Evolutionary conservation across 2,113 vertebrate genomes (phyloP).

Genomic region (Dolichotis patagonum): DNA sequence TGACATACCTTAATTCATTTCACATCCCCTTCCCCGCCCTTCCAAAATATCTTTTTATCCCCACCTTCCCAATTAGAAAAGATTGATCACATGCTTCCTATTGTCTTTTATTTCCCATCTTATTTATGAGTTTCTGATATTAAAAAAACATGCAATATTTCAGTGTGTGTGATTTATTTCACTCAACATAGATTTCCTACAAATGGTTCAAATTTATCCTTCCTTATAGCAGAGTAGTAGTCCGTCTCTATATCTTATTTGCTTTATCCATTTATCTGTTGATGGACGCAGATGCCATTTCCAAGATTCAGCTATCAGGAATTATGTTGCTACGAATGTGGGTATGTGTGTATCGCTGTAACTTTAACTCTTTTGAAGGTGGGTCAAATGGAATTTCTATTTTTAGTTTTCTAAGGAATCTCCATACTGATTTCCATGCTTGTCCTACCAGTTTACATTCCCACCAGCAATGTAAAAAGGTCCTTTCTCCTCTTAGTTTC

Average conservation of each 20-base stretch:
- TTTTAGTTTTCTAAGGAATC: not conserved
- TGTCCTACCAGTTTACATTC: not conserved
- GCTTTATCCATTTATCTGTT: not conserved
- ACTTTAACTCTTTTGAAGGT: not conserved
- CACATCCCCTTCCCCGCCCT: not conserved
- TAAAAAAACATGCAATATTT: not conserved
- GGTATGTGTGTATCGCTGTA: not conserved
- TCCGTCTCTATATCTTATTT: not conserved
- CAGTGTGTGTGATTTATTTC: not conserved
- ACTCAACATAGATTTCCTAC: not conserved
- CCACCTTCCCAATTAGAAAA: not conserved
- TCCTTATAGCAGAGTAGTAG: not conserved
- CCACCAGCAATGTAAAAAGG: not conserved
- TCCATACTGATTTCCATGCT: not conserved
- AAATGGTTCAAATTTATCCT: not conserved
- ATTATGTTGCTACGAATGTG: not conserved
- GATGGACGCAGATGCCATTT: not conserved
- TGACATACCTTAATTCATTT: not conserved
- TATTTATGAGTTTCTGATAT: not conserved
- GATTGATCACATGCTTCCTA: not conserved
- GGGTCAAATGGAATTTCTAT: not conserved
- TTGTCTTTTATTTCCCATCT: not conserved
- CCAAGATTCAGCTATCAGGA: not conserved
- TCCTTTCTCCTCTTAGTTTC: not conserved
- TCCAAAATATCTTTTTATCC: not conserved